Conservation (phyloP, 2,797 vertebrate genomes). For the Xenops minutus region DNA sequence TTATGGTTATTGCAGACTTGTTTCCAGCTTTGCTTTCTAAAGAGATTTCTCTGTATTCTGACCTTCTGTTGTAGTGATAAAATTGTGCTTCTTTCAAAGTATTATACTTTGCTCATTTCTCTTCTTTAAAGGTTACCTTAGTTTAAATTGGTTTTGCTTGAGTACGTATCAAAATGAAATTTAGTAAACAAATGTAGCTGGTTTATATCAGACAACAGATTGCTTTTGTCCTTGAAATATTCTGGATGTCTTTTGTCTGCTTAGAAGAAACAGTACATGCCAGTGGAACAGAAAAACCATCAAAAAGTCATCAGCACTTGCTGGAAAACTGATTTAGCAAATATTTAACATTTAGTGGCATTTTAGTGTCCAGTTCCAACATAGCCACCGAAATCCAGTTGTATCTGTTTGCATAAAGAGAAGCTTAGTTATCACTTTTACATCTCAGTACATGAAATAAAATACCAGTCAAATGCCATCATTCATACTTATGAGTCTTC, state of each 20-base stretch:
- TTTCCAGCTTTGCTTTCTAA: slow-evolving; percentile 20
- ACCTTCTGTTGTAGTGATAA: slow-evolving; percentile 4
- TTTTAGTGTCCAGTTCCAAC: background rate
- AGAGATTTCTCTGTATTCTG: slow-evolving; percentile 12
- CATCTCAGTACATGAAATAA: background rate
- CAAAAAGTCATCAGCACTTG: background rate
- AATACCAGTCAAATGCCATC: background rate
- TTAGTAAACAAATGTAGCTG: slow-evolving; percentile 58
- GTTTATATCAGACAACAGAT: slow-evolving; percentile 18
- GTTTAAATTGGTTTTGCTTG: slow-evolving; percentile 49
- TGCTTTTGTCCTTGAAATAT: slow-evolving; percentile 56
- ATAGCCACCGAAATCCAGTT: background rate
- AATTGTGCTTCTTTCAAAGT: slow-evolving; percentile 33
- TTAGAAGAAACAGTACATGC: background rate
- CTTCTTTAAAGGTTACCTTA: slow-evolving; percentile 53
- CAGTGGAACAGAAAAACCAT: background rate
- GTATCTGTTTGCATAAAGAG: background rate
- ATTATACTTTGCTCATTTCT: slow-evolving; percentile 19
- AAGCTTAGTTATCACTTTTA: background rate
- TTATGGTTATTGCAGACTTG: background rate
- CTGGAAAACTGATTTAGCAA: slow-evolving; percentile 1
- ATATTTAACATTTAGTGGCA: background rate
- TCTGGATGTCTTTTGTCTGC: background rate
- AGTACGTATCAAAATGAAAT: slow-evolving; percentile 28
- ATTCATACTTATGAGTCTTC: background rate